Percentiles rank a stretch among this genome's conserved stretches.
Conservation (phyloP, 2,113 vertebrate species). For the Cyprinus carpio region DNA sequence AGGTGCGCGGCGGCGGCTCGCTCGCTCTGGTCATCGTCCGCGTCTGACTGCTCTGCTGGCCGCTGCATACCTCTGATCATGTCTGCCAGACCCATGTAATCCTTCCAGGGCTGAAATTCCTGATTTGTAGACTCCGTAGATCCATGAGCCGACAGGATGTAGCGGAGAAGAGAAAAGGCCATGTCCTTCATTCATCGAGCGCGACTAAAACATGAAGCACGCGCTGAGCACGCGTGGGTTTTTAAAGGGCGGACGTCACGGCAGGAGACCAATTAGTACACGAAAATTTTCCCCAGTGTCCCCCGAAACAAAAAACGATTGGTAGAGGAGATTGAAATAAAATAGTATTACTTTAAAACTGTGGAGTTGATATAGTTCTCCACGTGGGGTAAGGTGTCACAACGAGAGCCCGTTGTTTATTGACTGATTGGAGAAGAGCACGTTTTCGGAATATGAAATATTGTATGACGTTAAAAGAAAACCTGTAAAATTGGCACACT, state of each 20-base stretch:
- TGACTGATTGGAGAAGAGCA: too few species aligned
- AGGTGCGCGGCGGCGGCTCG: neutral
- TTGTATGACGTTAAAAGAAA: too few species aligned
- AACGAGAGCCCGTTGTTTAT: too few species aligned
- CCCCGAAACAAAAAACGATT: neutral
- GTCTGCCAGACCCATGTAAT: conserved; percentile 81
- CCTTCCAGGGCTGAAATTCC: conserved; percentile 80
- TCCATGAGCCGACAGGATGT: conserved; percentile 23
- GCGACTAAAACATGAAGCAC: neutral
- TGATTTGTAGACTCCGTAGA: conserved; percentile 61
- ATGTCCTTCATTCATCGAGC: neutral
- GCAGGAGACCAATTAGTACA: neutral
- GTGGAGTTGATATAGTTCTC: too few species aligned
- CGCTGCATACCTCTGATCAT: conserved; percentile 66
- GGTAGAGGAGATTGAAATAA: too few species aligned
- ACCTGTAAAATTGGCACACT: too few species aligned
- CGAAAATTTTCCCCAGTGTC: neutral
- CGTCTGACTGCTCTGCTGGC: too few species aligned
- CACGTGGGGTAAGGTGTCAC: too few species aligned
- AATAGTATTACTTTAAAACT: too few species aligned
- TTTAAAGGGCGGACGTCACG: neutral
- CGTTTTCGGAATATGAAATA: too few species aligned
- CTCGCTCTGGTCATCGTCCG: too few species aligned
- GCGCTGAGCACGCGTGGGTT: neutral
- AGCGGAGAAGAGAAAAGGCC: conserved; percentile 7